phyloP scores from a whole-genome alignment of 2,797 vertebrate species.

The Galagoides demidoff region DNA sequence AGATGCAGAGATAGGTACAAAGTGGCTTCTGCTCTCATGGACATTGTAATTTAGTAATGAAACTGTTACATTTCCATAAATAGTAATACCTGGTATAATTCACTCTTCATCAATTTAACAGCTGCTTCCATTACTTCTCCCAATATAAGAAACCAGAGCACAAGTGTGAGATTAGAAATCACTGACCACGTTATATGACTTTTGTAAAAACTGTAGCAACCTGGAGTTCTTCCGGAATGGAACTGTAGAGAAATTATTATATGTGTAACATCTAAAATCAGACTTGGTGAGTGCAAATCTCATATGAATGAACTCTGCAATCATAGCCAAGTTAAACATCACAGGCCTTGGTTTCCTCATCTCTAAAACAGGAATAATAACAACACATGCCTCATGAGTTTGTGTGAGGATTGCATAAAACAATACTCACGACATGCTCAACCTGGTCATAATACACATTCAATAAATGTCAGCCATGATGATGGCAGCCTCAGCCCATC shows the following conservation, averaged over 20 bases:
- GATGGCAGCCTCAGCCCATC: no score
- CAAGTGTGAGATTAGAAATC: conserved; percentile 12
- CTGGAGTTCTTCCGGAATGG: not conserved
- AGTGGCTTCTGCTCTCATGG: not conserved
- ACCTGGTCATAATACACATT: not conserved
- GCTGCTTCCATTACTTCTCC: not conserved
- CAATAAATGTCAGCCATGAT: not conserved
- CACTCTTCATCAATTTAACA: not conserved
- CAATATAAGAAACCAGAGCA: not conserved
- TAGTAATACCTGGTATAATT: not conserved
- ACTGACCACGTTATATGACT: not conserved
- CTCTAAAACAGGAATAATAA: not conserved
- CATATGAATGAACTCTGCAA: conserved; percentile 34
- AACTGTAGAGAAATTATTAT: not conserved
- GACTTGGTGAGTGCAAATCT: not conserved
- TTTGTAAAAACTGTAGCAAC: not conserved
- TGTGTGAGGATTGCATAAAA: not conserved
- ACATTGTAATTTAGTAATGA: not conserved
- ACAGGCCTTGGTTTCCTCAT: not conserved
- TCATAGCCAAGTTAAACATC: not conserved
- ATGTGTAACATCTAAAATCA: not conserved
- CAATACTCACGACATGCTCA: not conserved
- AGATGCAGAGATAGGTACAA: not conserved
- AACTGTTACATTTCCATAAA: not conserved
- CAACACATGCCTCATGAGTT: not conserved